Percentiles rank a stretch among this genome's conserved stretches.
phyloP scores from a whole-genome alignment of 2,797 vertebrate genomes.

The Sus cebifrons region DNA sequence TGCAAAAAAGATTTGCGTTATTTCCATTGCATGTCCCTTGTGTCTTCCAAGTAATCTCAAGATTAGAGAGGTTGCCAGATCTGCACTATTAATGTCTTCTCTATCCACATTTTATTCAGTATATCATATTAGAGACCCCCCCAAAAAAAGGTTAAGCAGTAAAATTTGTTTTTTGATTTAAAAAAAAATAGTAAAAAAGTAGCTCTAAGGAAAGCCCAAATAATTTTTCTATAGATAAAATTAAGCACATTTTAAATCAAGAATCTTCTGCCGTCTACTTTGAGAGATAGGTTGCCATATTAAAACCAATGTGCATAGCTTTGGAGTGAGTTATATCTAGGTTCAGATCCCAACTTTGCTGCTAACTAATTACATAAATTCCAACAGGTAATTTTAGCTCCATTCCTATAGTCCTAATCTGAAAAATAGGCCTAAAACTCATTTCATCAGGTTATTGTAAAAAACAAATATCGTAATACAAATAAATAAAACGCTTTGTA shows the following conservation, averaged over 20 bases:
- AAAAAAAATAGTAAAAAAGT: not conserved
- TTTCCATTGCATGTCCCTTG: not conserved
- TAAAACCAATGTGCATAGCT: conserved; percentile 11
- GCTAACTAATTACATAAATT: not conserved
- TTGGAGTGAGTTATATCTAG: not conserved
- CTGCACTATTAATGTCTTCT: not conserved
- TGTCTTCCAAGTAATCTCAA: conserved; percentile 28
- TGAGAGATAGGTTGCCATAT: not conserved
- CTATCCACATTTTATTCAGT: not conserved
- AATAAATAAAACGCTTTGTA: not conserved
- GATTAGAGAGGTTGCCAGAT: not conserved
- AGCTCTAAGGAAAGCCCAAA: not conserved
- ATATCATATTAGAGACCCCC: not conserved
- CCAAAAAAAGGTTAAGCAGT: not conserved
- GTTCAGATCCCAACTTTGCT: not conserved
- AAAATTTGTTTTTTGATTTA: conserved; percentile 55
- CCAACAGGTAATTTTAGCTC: conserved; percentile 8
- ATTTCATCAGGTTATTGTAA: not conserved
- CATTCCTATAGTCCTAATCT: not conserved
- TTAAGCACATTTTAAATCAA: not conserved
- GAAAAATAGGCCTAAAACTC: not conserved
- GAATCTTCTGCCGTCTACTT: not conserved
- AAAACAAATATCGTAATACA: not conserved
- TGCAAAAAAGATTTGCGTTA: not conserved
- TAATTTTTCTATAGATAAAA: conserved; percentile 46